Evolutionary conservation across 2,888 invertebrate genomes (phyloP), one percentile per base, ranked within the genome.

Genomic region (Flexamia atlantica): DNA sequence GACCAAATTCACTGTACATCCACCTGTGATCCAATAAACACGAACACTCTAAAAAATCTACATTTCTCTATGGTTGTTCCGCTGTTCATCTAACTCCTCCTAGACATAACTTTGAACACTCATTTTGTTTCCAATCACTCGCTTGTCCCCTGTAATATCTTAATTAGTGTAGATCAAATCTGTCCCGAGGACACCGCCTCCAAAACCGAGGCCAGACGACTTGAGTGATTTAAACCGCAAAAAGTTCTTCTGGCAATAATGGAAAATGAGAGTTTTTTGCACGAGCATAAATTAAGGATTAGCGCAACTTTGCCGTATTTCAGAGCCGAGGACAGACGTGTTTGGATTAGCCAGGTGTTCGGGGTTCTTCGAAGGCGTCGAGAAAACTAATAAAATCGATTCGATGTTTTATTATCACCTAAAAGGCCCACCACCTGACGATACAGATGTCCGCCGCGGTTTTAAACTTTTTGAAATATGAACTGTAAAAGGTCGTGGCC

Each of bases 261-360:
- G 28, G 76, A 76, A 50, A 30, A 36, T 42, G 46, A 10, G 28
- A 25, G 46, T 76, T 50, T 64, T 70, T 50, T 46, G 76, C 76
- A 50, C 40, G 17, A 2, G 32, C 72, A 42, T 76, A 76, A 76
- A 76, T 70, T 50, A 76, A 25, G 23, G 76, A 76, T 76, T 76
- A 72, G 23, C 20, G 14, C 4, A 46, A 76, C 50, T 76, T 50
- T 23, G n/a, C 30, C 20, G 70, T 40, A 40, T 36, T 17, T 40
- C 76, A 46, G 46, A n/a, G 76, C 7, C 42, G 72, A 72, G n/a
- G 72, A 40, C 40, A 72, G 72, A 9, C 70, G 28, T 76, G 76
- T 76, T 76, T 76, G 76, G 76, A 76, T 76, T 76, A 46, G 28
- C 72, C 72, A 72, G 72, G 72, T 72, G 72, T 72, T 25, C 72